Conservation (phyloP, 1,140 invertebrate species). For the Aleiodes sp. region DNA sequence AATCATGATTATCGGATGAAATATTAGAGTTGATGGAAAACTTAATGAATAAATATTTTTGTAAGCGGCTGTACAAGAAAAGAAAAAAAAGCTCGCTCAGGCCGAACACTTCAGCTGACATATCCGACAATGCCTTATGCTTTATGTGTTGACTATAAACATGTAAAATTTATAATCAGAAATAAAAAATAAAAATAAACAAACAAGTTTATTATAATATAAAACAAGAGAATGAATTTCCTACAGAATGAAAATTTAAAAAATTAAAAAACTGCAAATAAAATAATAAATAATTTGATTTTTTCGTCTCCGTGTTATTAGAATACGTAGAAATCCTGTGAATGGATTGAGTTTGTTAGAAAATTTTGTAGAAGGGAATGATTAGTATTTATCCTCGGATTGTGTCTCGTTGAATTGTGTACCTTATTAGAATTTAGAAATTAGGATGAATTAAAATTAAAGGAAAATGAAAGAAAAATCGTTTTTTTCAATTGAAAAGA, state of each 20-base stretch:
- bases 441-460: neutral
- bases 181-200: constrained; percentile 5
- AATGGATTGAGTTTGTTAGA: neutral
- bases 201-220: neutral
- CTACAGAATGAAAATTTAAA: neutral
- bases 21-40: constrained; percentile 14
- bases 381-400: constrained; percentile 13
- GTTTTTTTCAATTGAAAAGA: neutral
- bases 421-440: neutral
- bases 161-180: neutral
- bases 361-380: neutral
- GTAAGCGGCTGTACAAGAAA: constrained; percentile 62
- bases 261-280: neutral
- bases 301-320: neutral
- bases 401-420: neutral
- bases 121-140: constrained; percentile 67
- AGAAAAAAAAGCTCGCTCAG: constrained; percentile 58
- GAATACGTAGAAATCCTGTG: neutral
- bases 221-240: neutral
- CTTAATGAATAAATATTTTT: constrained; percentile 56
- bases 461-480: neutral
- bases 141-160: constrained; percentile 57
- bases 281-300: too few species aligned
- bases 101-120: constrained; percentile 63
- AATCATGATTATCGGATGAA: too few species aligned